A percentile compares a stretch with the other conserved stretches of the same genome.
phyloP scores from a whole-genome alignment of 2,888 invertebrate species.

The Napeogenes inachia region DNA sequence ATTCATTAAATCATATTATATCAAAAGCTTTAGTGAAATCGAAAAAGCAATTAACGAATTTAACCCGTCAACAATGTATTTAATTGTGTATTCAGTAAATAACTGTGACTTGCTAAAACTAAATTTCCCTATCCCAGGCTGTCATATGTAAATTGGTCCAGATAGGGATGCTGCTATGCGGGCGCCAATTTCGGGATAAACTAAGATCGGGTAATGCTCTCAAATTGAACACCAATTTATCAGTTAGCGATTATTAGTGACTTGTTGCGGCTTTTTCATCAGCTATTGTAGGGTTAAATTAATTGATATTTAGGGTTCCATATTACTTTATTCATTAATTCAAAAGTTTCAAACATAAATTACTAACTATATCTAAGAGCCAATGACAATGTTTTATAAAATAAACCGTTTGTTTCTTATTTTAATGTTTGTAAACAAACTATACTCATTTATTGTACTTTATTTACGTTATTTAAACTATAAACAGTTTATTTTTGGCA shows the following conservation, averaged over 20 bases:
- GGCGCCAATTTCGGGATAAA: constrained; percentile 53
- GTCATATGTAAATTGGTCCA: constrained; percentile 60
- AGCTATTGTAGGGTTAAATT: not conserved
- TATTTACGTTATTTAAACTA: not conserved
- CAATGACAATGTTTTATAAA: too few species aligned
- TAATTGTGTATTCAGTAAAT: constrained; percentile 4
- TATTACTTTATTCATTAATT: not conserved
- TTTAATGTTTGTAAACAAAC: too few species aligned
- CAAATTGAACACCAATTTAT: constrained; percentile 70
- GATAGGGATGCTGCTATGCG: constrained; percentile 70
- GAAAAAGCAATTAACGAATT: not conserved
- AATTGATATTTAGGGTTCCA: constrained; percentile 1
- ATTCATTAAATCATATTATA: too few species aligned
- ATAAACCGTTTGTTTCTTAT: too few species aligned
- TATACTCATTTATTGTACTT: too few species aligned
- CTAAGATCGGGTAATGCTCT: constrained; percentile 61
- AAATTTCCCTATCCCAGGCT: constrained; percentile 28
- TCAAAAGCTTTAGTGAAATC: too few species aligned
- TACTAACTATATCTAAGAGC: too few species aligned
- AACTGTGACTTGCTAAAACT: constrained; percentile 29
- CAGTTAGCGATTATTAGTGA: constrained; percentile 42
- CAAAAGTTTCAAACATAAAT: too few species aligned
- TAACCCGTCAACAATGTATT: not conserved
- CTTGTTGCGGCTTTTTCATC: constrained; percentile 17
- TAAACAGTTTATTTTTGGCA: constrained; percentile 19